Base-by-base conservation (phyloP, 1,140 invertebrate species). In the Zaprionus davidi region DNA sequence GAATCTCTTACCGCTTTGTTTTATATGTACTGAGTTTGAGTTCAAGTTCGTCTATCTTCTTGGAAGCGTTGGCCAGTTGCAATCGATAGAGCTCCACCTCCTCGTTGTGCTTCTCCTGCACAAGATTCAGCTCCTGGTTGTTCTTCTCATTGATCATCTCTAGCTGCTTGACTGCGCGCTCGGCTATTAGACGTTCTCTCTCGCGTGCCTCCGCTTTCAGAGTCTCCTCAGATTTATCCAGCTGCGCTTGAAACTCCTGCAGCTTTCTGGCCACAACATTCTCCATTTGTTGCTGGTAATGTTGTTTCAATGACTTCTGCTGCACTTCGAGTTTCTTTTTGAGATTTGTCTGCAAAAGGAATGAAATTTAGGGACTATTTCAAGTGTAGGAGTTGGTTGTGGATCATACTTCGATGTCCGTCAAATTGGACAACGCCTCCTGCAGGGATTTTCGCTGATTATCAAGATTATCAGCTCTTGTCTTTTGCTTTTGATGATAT, bases 251-350 rank as follows among this genome's bases (percentile, higher is more conserved):
- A 86, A 97, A 97, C 91, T 97, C 96, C 78, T 95, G 94, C 59
- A 97, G 90, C 91, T 97, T 97, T 17, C 94, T 94, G 69, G 95
- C 93, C 3, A 97, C 96, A 3, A 96, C 95, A 51, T 95, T 94
- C 67, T 97, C 96, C 31, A 97, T 93, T 93, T 97, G 96, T 67
- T 95, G 95, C 86, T 97, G 96, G 82, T 97, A 97, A 80, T 96
- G 95, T 22, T 94, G 94, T 81, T 96, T 95, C 11, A 97, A 91
- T 70, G 96, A 95, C 9, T 93, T 92, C 78, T 95, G 95, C 63
- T 95, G 95, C 7, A 94, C 92, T 55, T 97, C 96, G 12, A 96
- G 82, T 57, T 95, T 72, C 94, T 94, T 62, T 93, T 93, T 20
- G 94, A 93, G 76, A 41, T 76, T 81, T 0, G 63, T 59, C 90